A percentile compares a stretch with the other conserved stretches of the same genome.
These are phyloP conservation scores for Sphyrna mokarran DNA, from an alignment of 2,113 vertebrate species.

Conservation along the genomic window DNA sequence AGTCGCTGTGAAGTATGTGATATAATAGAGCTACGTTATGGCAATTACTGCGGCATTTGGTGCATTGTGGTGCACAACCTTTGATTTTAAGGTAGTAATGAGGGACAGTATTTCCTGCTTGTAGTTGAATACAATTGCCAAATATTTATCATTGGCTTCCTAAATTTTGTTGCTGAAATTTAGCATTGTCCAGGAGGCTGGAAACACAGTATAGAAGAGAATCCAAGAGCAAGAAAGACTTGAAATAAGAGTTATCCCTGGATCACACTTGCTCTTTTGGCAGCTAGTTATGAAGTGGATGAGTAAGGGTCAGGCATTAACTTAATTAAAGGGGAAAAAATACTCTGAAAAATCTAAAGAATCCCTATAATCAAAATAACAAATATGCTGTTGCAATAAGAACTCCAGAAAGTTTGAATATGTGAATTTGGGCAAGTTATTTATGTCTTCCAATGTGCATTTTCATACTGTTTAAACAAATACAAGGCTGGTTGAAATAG, in stretches of 20 bases:
- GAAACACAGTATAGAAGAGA: neutral
- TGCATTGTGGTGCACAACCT: neutral
- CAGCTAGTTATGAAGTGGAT: neutral
- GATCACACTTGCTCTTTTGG: neutral
- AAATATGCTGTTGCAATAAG: neutral
- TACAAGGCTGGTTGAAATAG: neutral
- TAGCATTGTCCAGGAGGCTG: neutral
- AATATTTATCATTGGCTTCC: neutral
- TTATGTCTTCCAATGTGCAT: neutral
- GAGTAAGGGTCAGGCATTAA: neutral
- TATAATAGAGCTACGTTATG: neutral
- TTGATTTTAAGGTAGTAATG: neutral
- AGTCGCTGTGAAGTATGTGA: neutral
- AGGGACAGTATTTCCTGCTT: neutral
- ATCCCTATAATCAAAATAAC: neutral
- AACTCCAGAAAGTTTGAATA: neutral
- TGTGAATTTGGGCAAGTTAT: neutral
- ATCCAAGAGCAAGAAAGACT: neutral
- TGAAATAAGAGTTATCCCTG: neutral
- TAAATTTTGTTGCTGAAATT: neutral
- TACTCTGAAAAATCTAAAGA: neutral
- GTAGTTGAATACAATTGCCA: neutral
- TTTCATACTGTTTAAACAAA: neutral
- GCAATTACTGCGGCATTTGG: neutral
- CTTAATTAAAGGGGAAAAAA: neutral